Conservation (phyloP, 92 coral and sea anemone species). For the Pocillopora meandrina region DNA sequence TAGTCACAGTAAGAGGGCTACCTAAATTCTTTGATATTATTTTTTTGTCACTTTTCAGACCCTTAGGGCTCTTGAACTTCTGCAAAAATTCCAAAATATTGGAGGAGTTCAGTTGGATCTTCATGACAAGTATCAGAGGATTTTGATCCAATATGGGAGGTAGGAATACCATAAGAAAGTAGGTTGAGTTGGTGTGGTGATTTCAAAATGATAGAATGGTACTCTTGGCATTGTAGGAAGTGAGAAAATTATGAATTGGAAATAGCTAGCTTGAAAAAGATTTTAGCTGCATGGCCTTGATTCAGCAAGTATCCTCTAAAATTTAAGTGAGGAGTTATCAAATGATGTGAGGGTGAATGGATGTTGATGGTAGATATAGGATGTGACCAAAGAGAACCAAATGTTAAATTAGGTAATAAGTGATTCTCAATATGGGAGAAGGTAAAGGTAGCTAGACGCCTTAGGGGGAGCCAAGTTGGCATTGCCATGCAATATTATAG, state of each 20-base stretch:
- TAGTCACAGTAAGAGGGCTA: background rate
- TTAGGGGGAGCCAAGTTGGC: too few relatives aligned
- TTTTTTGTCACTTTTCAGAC: slow-evolving; percentile 54
- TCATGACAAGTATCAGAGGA: slow-evolving; percentile 90
- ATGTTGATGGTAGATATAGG: too few relatives aligned
- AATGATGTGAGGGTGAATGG: background rate
- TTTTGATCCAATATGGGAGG: slow-evolving; percentile 94
- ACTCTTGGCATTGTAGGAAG: background rate
- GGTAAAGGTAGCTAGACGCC: too few relatives aligned
- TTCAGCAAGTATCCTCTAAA: too few relatives aligned
- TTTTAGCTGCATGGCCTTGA: background rate
- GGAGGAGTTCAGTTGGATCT: slow-evolving; percentile 96
- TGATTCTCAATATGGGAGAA: too few relatives aligned
- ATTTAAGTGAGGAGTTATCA: background rate
- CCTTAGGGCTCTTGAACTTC: slow-evolving; percentile 87
- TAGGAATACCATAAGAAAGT: slow-evolving; percentile 24
- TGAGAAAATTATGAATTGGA: background rate
- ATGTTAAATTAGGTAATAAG: too few relatives aligned
- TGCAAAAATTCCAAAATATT: slow-evolving; percentile 89
- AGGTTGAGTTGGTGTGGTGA: too few relatives aligned
- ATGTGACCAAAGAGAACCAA: too few relatives aligned
- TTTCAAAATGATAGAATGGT: background rate
- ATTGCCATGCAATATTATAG: too few relatives aligned
- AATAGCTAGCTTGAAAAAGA: background rate
- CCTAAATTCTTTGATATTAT: background rate